Conservation (phyloP, 1,140 invertebrate genomes). For the Archivesica marissinica region DNA sequence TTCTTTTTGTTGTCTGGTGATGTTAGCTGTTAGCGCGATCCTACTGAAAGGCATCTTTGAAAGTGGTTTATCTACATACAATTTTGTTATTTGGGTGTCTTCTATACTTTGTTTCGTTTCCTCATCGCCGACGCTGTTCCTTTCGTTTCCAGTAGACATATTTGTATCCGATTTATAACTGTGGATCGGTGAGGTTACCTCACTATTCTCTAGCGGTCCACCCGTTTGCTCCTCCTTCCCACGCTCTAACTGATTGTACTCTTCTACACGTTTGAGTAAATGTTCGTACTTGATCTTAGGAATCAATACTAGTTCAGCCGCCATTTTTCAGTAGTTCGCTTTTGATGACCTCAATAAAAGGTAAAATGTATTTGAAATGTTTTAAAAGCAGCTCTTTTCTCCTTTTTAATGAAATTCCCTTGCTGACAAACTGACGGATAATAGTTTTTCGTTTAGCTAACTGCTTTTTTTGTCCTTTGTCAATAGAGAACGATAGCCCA, state of each 20-base stretch:
- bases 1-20: background rate
- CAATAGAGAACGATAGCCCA: background rate
- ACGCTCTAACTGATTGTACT: background rate
- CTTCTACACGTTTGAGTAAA: conserved; percentile 8
- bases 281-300: conserved; percentile 36
- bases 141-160: too few species aligned
- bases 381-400: conserved; percentile 43
- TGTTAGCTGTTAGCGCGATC: background rate
- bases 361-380: conserved; percentile 35
- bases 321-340: conserved; percentile 35
- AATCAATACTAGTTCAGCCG: conserved; percentile 16
- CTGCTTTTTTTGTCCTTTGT: conserved; percentile 43
- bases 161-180: too few species aligned
- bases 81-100: conserved; percentile 6
- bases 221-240: background rate
- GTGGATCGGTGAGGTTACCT: too few species aligned
- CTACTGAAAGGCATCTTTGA: conserved; percentile 23
- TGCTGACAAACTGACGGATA: conserved; percentile 47
- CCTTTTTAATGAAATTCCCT: conserved; percentile 32
- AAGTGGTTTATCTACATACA: conserved; percentile 30
- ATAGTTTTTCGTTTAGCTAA: conserved; percentile 22
- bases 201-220: background rate
- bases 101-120: background rate
- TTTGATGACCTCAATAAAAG: conserved; percentile 26
- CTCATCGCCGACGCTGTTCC: background rate